Base-by-base conservation (phyloP, 2,888 invertebrate genomes). In the Hedychridium roseum region DNA sequence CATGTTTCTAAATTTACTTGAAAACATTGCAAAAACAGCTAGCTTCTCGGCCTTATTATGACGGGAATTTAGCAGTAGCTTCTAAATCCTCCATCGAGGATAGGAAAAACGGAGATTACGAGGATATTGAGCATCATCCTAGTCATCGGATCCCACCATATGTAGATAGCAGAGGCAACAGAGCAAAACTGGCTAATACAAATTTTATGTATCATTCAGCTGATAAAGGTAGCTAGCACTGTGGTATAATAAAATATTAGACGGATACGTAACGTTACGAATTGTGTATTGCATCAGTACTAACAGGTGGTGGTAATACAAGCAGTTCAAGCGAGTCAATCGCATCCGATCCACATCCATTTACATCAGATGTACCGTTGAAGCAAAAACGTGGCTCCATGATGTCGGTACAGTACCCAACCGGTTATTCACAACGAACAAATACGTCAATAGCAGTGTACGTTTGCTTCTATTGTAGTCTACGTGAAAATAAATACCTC, bases 311-410 rank as follows among this genome's bases (percentile, higher is more conserved):
- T 50, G 76, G 76, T 14, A 74, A 76, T 44, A 89, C 89, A 12
- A 90, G 92, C 79, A 92, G 92, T 81, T 92, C 92, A 14, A 90
- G 88, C 66, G 93, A 94, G 81, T 93, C 93, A 1, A 88, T 92
- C 36, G 89, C 89, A 56, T 89, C 89, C 47, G 76, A 76, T 48
- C 73, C 74, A 12, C 73, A 76, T 55, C 66, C 73, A 15, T 73
- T 53, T 42, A 54, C 69, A 5, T 56, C 67, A 3, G 71, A 73
- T 43, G 56, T 74, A 38, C 76, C 76, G 18, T 65, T 68, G 2
- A 86, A 86, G 72, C 82, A 81, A 59, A 85, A 86, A 76, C 82
- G 86, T 48, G 82, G 82, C 43, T 82, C 81, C 17, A 68, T 70
- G 49, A 73, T 81, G 54, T 79, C 80, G 21, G 70, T 80, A 57